Conservation (phyloP, 2,888 invertebrate species). For the Dastarcus helophoroides region DNA sequence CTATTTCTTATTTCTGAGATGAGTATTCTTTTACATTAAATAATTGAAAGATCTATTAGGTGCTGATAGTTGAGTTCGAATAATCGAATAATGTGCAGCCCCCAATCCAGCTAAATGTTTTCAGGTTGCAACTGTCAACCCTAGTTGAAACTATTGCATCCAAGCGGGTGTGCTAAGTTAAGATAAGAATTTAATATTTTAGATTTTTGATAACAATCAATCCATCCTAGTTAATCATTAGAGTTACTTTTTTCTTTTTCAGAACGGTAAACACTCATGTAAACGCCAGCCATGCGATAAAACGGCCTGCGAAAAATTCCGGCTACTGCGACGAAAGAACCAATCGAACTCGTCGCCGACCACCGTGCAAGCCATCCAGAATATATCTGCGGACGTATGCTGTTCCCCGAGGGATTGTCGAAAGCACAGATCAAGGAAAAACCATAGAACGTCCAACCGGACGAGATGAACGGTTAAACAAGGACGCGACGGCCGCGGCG, state of each 20-base stretch:
- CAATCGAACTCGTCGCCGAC: conserved; percentile 40
- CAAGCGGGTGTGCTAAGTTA: background rate
- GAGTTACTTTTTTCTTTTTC: conserved; percentile 21
- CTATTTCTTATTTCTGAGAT: no score
- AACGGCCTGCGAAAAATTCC: conserved; percentile 50
- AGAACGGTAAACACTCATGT: conserved; percentile 75
- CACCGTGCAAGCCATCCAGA: conserved; percentile 38
- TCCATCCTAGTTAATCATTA: conserved; percentile 4
- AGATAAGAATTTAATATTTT: background rate
- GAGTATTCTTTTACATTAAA: no score
- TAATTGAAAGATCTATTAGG: no score
- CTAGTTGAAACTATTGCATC: no score
- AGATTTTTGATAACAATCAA: background rate
- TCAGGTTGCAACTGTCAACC: no score
- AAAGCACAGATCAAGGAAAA: conserved; percentile 24
- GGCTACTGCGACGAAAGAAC: conserved; percentile 32
- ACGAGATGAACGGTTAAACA: conserved; percentile 10
- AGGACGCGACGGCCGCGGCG: background rate
- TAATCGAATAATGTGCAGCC: no score
- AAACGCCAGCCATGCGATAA: conserved; percentile 71
- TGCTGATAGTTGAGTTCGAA: no score
- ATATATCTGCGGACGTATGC: conserved; percentile 33
- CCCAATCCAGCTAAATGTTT: no score
- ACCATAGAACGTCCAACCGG: conserved; percentile 11
- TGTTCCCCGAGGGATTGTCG: conserved; percentile 32